These are phyloP conservation scores for Alectoris magna DNA, from an alignment of 2,797 vertebrate species.

Conservation along the genomic window DNA sequence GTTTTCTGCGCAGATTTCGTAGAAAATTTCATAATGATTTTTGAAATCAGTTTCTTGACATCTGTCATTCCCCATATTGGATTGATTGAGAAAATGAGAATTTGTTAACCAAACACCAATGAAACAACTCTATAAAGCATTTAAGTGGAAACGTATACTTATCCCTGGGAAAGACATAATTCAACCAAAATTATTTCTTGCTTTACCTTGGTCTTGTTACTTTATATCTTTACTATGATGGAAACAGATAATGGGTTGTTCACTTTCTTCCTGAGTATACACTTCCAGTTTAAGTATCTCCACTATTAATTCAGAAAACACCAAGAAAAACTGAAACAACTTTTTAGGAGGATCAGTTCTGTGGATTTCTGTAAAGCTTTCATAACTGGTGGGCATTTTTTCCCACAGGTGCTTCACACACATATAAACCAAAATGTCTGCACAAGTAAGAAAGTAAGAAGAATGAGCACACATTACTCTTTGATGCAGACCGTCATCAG, in stretches of 20 bases:
- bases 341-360: not conserved
- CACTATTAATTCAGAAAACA: not conserved
- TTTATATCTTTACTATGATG: rapidly evolving
- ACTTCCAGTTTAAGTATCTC: not conserved
- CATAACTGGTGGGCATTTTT: not conserved
- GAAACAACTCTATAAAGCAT: not conserved
- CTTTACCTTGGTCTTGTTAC: not conserved
- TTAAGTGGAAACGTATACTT: not conserved
- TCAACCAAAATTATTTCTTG: not conserved
- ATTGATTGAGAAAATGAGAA: not conserved
- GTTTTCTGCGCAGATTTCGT: not conserved
- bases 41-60: not conserved
- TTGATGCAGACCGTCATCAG: not conserved
- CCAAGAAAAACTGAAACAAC: not conserved
- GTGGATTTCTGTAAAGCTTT: not conserved
- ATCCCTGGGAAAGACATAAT: not conserved
- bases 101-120: not conserved
- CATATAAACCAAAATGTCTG: not conserved
- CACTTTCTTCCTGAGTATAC: not conserved
- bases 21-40: not conserved
- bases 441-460: not conserved
- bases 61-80: not conserved
- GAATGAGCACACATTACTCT: not conserved
- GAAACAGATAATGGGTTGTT: not conserved
- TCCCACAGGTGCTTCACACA: not conserved